Base-by-base conservation (phyloP, 1,140 invertebrate genomes). In the Dinoponera quadriceps region DNA sequence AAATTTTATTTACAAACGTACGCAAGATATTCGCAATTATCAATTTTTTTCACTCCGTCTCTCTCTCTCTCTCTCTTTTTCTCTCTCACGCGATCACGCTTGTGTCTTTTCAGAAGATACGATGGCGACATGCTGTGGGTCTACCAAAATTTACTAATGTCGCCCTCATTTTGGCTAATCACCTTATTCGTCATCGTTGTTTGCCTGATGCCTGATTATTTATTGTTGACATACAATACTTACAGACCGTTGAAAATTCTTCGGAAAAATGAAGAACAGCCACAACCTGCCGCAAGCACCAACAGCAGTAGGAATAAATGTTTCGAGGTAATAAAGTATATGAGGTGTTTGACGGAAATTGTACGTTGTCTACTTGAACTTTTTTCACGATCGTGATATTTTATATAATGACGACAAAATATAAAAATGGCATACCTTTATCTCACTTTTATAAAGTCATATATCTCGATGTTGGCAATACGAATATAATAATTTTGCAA, bases 121-220 rank as follows among this genome's bases (percentile, higher is more conserved):
- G 95, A 96, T 86, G 96, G 95, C 13, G 95, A 96, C 60, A 95
- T 97, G 49, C 94, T 95, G 3, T 95, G 95, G 80, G 95, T 96
- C 0, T 96, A 96, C 84, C 94, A 93, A 0, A 94, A 94, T 14
- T 91, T 97, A 11, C 81, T 97, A 18, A 78, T 90, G 1, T 96
- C 96, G 1, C 91, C 95, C 0, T 88, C 95, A 0, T 96, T 97
- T 80, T 96, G 96, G 96, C 87, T 97, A 11, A 85, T 95, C 4
- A 95, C 96, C 1, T 4, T 96, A 0, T 2, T 97, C 0, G 89
- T 96, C 0, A 82, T 95, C 0, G 90, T 96, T 0, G 91, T 95
- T 2, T 94, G 95, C 20, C 93, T 97, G 1, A 84, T 96, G 20
- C 97, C 97, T 0, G 96, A 97, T 87, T 94, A 94, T 71, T 85